A percentile compares a stretch with the other conserved stretches of the same genome.
Evolutionary conservation across 2,888 invertebrate species (phyloP).

Genomic region (Diadegma fenestrale): DNA sequence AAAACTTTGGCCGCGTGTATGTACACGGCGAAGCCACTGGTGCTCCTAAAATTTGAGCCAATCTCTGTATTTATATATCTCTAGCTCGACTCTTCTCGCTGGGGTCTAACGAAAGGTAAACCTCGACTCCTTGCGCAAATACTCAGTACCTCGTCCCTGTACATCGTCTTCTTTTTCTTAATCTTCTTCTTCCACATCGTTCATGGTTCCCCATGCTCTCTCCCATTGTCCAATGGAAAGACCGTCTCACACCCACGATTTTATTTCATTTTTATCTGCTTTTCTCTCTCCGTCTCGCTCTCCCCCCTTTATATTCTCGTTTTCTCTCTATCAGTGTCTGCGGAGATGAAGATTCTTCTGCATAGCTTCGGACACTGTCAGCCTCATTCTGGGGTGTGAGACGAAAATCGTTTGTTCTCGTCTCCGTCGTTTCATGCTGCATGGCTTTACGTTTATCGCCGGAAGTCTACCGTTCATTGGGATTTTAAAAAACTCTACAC

Average conservation of each 20-base stretch:
- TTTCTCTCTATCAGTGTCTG: conserved; percentile 1
- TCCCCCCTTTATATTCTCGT: not conserved
- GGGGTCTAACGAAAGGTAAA: conserved; percentile 81
- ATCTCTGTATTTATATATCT: conserved; percentile 20
- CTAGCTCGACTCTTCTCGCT: conserved; percentile 52
- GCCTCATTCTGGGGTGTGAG: not conserved
- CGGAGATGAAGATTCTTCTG: conserved; percentile 32
- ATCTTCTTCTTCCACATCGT: conserved; percentile 50
- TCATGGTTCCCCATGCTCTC: conserved; percentile 31
- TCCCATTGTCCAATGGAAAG: conserved; percentile 34
- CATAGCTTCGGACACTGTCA: conserved; percentile 33
- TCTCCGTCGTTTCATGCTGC: conserved; percentile 35
- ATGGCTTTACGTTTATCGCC: conserved; percentile 49
- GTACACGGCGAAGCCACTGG: conserved; percentile 60
- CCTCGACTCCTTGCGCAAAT: conserved; percentile 78
- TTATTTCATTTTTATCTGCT: conserved; percentile 65
- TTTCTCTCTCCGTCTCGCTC: conserved; percentile 44
- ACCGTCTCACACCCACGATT: conserved; percentile 62
- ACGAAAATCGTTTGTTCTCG: conserved; percentile 46
- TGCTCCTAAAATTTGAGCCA: conserved; percentile 19
- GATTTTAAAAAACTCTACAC: conserved; percentile 46
- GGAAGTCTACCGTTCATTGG: conserved; percentile 47
- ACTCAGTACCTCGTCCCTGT: conserved; percentile 63
- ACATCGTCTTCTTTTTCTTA: conserved; percentile 55
- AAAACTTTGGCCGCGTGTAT: conserved; percentile 40